These are phyloP conservation scores for Agrotis ipsilon DNA, from an alignment of 2,888 invertebrate genomes.

Conservation along the genomic window DNA sequence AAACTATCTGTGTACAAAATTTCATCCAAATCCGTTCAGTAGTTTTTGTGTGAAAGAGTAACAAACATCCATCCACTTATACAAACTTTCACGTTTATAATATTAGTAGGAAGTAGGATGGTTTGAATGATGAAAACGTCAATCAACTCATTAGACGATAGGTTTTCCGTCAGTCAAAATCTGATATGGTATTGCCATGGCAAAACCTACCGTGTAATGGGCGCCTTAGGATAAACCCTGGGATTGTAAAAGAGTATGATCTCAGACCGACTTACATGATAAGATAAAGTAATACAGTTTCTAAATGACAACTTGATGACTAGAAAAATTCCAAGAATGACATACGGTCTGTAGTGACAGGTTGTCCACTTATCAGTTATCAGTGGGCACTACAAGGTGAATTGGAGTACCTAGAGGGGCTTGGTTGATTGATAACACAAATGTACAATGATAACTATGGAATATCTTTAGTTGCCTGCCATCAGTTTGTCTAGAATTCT, in stretches of 20 bases:
- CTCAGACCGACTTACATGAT: slow-evolving; percentile 1
- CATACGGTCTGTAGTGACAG: slow-evolving; percentile 12
- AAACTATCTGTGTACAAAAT: too few species aligned
- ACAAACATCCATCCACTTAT: too few species aligned
- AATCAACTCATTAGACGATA: too few species aligned
- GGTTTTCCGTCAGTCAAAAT: too few species aligned
- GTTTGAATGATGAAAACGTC: too few species aligned
- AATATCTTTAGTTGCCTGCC: slow-evolving; percentile 1
- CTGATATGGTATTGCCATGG: too few species aligned
- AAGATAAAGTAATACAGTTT: slow-evolving; percentile 1
- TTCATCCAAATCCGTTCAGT: too few species aligned
- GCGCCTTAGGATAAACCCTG: neutral
- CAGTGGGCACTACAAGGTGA: slow-evolving; percentile 10
- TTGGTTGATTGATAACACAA: slow-evolving; percentile 31
- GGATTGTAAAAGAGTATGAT: neutral
- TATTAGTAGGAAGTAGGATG: too few species aligned
- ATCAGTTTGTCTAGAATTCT: neutral
- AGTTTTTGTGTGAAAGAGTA: too few species aligned
- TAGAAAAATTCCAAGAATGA: slow-evolving; percentile 19
- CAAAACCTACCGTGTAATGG: too few species aligned
- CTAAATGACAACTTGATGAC: slow-evolving; percentile 13
- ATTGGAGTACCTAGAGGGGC: slow-evolving; percentile 31
- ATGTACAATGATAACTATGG: slow-evolving; percentile 18
- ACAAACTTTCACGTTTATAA: too few species aligned
- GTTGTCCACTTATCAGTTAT: slow-evolving; percentile 30